Evolutionary conservation across 2,113 vertebrate species (phyloP).

Genomic region (Cynocephalus volans): DNA sequence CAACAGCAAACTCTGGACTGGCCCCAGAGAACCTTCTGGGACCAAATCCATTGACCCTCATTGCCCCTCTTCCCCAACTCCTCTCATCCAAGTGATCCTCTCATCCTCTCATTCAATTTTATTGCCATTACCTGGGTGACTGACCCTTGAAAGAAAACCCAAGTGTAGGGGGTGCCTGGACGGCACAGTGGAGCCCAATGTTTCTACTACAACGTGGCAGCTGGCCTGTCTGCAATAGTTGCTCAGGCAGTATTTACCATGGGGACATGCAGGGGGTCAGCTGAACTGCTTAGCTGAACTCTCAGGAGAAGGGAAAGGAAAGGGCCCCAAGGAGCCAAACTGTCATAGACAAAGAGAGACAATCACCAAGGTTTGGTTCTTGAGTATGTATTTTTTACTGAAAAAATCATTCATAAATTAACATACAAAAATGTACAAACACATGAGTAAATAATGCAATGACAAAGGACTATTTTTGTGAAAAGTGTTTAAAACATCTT

Average conservation of each 20-base stretch:
- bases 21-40: background rate
- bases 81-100: background rate
- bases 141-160: background rate
- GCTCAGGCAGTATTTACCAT: accelerated
- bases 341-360: slow-evolving; percentile 16
- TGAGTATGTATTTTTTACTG: slow-evolving; percentile 92
- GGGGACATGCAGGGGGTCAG: no score
- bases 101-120: background rate
- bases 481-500: slow-evolving; percentile 91
- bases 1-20: background rate
- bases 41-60: accelerated
- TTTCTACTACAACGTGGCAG: accelerated
- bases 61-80: no score
- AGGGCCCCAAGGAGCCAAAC: background rate
- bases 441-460: slow-evolving; percentile 93
- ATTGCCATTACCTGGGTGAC: background rate
- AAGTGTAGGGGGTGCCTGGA: background rate
- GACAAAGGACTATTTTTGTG: slow-evolving; percentile 91
- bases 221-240: background rate
- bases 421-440: slow-evolving; percentile 95
- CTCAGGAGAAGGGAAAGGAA: background rate
- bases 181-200: accelerated
- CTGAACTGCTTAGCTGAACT: accelerated
- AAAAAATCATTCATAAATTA: slow-evolving; percentile 95
- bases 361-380: slow-evolving; percentile 83